Evolutionary conservation across 2,113 vertebrate genomes (phyloP).

Genomic region (Cranoglanis bouderius): DNA sequence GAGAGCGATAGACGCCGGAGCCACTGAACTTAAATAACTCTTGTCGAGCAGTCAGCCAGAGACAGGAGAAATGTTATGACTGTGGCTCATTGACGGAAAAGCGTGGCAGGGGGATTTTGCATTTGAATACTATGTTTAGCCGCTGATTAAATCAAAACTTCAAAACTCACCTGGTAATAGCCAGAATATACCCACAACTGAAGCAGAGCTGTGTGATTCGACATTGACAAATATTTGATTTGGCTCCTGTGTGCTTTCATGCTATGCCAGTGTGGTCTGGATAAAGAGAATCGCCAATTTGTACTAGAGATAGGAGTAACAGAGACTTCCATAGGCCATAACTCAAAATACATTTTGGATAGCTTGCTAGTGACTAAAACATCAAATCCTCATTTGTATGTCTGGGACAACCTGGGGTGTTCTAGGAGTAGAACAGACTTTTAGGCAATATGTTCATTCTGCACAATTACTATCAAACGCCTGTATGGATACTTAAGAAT

Average conservation of each 20-base stretch:
- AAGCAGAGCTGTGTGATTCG: conserved; percentile 36
- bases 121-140: conserved; percentile 55
- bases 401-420: conserved; percentile 13
- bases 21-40: conserved; percentile 59
- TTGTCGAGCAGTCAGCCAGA: conserved; percentile 39
- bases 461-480: conserved; percentile 6
- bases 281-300: conserved; percentile 58
- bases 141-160: conserved; percentile 59
- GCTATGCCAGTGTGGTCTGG: conserved; percentile 54
- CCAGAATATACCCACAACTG: conserved; percentile 55
- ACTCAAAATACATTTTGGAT: conserved; percentile 43
- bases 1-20: conserved; percentile 50
- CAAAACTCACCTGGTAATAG: conserved; percentile 55
- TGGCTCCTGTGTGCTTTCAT: conserved; percentile 47
- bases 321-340: conserved; percentile 45
- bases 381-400: neutral
- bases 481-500: conserved; percentile 27
- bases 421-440: conserved; percentile 2
- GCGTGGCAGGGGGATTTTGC: conserved; percentile 45
- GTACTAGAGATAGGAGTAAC: conserved; percentile 44
- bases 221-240: conserved; percentile 57
- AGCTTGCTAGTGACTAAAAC: conserved; percentile 17
- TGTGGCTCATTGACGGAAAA: conserved; percentile 53
- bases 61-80: conserved; percentile 59
- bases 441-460: conserved; percentile 26